These are phyloP conservation scores for Drosophila littoralis DNA, from an alignment of 1,140 invertebrate species.

Conservation along the genomic window DNA sequence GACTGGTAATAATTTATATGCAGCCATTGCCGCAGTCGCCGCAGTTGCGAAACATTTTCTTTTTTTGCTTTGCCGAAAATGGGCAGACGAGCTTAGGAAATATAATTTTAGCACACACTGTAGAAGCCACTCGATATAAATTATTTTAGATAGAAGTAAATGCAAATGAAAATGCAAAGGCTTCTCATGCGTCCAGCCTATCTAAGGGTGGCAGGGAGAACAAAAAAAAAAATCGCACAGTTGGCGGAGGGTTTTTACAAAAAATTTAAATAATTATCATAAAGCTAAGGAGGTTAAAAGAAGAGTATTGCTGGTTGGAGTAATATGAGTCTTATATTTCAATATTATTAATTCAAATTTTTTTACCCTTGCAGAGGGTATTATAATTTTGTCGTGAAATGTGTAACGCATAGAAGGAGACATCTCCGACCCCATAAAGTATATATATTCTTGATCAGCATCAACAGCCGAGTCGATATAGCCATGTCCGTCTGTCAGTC, in stretches of 20 bases:
- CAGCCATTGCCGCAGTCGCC: slow-evolving; percentile 57
- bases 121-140: slow-evolving; percentile 33
- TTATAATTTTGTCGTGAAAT: too few relatives aligned
- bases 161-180: slow-evolving; percentile 2
- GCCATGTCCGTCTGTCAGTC: too few relatives aligned
- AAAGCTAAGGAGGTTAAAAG: too few relatives aligned
- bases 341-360: too few relatives aligned
- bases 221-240: not conserved
- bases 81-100: slow-evolving; percentile 35
- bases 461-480: too few relatives aligned
- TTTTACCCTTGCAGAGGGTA: too few relatives aligned
- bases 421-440: too few relatives aligned
- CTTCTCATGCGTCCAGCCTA: not conserved
- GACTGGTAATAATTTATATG: slow-evolving; percentile 82
- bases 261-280: too few relatives aligned
- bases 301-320: too few relatives aligned
- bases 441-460: too few relatives aligned
- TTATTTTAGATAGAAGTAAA: slow-evolving; percentile 33
- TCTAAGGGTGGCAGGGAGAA: not conserved
- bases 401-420: too few relatives aligned
- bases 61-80: slow-evolving; percentile 35
- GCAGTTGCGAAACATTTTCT: slow-evolving; percentile 50
- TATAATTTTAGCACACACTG: slow-evolving; percentile 53
- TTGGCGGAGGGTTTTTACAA: not conserved
- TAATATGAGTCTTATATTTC: too few relatives aligned